Percentiles rank a stretch among this genome's conserved stretches.
Evolutionary conservation across 2,888 invertebrate species (phyloP).

Genomic region (Palloptera scutellata): DNA sequence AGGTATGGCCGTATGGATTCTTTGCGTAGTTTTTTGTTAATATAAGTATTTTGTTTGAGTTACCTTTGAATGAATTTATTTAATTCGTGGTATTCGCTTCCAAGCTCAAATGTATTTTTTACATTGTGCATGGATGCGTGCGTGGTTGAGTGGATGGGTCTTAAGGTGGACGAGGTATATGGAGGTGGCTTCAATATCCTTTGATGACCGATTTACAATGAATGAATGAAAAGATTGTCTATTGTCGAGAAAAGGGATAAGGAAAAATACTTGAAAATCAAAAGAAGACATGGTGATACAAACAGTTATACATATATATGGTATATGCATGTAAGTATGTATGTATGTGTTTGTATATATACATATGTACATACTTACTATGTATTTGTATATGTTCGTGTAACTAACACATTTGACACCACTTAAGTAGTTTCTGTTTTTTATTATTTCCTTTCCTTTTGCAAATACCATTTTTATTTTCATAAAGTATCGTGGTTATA

Average conservation of each 20-base stretch:
- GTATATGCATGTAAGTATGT: too few species aligned
- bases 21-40: slow-evolving; percentile 4
- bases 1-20: slow-evolving; percentile 6
- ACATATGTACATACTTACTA: too few species aligned
- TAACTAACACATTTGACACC: too few species aligned
- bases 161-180: not conserved
- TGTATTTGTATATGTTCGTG: too few species aligned
- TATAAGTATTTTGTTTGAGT: slow-evolving; percentile 17
- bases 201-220: not conserved
- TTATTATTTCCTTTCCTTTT: slow-evolving; percentile 1
- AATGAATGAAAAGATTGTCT: not conserved
- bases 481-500: not conserved
- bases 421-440: not conserved
- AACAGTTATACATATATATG: too few species aligned
- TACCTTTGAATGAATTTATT: slow-evolving; percentile 16
- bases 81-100: slow-evolving; percentile 5
- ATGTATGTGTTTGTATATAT: too few species aligned
- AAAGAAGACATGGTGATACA: too few species aligned
- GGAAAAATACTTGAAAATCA: not conserved
- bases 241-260: not conserved
- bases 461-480: not conserved
- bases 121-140: not conserved
- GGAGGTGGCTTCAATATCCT: not conserved
- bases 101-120: not conserved
- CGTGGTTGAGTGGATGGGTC: not conserved